These are phyloP conservation scores for Bursaphelenchus mucronatus DNA, from an alignment of 1,140 invertebrate genomes.

Conservation along the genomic window DNA sequence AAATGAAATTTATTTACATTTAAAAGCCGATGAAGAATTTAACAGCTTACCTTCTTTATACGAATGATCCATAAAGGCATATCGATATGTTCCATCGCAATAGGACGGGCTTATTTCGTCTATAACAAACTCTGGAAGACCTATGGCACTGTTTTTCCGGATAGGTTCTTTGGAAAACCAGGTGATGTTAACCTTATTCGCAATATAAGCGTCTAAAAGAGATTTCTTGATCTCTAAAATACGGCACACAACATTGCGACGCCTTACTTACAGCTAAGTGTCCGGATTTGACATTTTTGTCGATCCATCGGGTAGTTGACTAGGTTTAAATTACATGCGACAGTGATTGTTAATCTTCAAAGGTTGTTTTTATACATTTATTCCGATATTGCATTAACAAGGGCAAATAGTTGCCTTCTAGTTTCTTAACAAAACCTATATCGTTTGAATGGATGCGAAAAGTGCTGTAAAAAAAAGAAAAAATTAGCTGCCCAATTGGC, in stretches of 20 bases:
- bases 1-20: neutral
- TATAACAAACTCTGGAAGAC: constrained; percentile 55
- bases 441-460: too few relatives aligned
- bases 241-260: too few relatives aligned
- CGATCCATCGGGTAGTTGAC: constrained; percentile 58
- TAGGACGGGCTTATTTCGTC: constrained; percentile 42
- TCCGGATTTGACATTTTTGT: constrained; percentile 52
- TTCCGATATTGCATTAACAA: too few relatives aligned
- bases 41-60: constrained; percentile 45
- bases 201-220: constrained; percentile 58
- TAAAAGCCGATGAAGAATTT: constrained; percentile 1
- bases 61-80: constrained; percentile 50
- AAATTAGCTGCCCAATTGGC: too few relatives aligned
- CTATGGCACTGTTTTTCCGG: constrained; percentile 53
- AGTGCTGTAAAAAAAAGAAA: too few relatives aligned
- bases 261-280: constrained; percentile 38
- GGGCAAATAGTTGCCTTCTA: too few relatives aligned
- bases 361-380: constrained; percentile 24
- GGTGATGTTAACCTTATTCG: constrained; percentile 52
- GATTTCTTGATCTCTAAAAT: constrained; percentile 11
- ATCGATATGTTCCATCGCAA: constrained; percentile 57
- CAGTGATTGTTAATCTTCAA: constrained; percentile 45
- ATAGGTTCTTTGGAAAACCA: constrained; percentile 54
- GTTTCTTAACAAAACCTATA: too few relatives aligned
- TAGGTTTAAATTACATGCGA: constrained; percentile 53